A percentile compares a stretch with the other conserved stretches of the same genome.
Conservation (phyloP, 2,888 invertebrate genomes). For the Punctoribates punctum region DNA sequence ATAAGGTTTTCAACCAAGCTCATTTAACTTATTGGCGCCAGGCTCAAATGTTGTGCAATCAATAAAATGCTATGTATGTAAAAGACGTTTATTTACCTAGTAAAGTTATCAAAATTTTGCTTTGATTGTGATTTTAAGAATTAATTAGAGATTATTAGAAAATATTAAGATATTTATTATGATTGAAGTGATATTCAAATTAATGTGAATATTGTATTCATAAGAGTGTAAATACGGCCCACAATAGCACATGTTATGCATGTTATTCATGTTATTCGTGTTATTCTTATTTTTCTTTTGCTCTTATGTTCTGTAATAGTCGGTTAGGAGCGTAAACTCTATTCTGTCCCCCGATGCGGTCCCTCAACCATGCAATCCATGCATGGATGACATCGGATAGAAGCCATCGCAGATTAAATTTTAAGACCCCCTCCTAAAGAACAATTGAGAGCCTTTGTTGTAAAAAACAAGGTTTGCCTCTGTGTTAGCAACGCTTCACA, state of each 20-base stretch:
- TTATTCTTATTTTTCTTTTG: background rate
- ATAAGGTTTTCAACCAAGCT: too few relatives aligned
- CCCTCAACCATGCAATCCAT: slow-evolving; percentile 27
- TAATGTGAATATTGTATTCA: slow-evolving; percentile 32
- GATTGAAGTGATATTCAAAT: slow-evolving; percentile 17
- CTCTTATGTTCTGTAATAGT: background rate
- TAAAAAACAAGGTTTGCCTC: slow-evolving; percentile 39
- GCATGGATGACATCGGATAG: slow-evolving; percentile 5
- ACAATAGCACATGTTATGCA: slow-evolving; percentile 28
- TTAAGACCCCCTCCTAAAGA: slow-evolving; percentile 10
- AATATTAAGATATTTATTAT: too few relatives aligned
- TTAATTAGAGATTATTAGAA: too few relatives aligned
- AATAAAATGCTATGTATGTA: too few relatives aligned
- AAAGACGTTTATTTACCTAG: too few relatives aligned
- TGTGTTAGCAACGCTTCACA: slow-evolving; percentile 34
- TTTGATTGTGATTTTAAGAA: too few relatives aligned
- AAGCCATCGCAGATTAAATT: slow-evolving; percentile 32
- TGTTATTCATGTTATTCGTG: background rate
- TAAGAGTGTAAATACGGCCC: slow-evolving; percentile 23
- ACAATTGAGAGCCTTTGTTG: slow-evolving; percentile 9
- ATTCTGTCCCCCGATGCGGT: slow-evolving; percentile 20
- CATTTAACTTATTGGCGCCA: too few relatives aligned
- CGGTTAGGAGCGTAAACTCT: background rate
- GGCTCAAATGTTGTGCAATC: too few relatives aligned
- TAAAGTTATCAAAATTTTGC: too few relatives aligned